Conservation (phyloP, 2,888 invertebrate genomes). For the Phyto melanocephala region DNA sequence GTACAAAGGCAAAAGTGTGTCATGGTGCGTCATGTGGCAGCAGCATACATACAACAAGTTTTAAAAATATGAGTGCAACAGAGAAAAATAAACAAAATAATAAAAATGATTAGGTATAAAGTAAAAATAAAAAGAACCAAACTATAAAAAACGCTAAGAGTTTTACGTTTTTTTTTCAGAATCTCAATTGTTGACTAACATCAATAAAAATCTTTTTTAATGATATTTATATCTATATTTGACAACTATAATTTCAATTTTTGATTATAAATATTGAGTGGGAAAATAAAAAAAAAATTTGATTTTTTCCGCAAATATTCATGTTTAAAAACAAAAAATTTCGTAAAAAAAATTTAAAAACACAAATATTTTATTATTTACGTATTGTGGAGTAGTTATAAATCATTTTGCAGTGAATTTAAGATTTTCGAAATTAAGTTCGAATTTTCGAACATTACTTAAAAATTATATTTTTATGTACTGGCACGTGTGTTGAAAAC, state of each 20-base stretch:
- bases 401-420: background rate
- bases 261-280: no score
- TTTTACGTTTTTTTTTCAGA: background rate
- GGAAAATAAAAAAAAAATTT: no score
- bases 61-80: slow-evolving; percentile 24
- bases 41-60: slow-evolving; percentile 25
- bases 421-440: background rate
- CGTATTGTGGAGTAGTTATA: background rate
- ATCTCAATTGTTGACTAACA: no score
- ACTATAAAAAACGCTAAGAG: background rate
- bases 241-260: no score
- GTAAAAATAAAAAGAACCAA: background rate
- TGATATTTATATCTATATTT: no score
- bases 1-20: slow-evolving; percentile 53
- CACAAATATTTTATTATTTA: background rate
- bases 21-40: slow-evolving; percentile 60
- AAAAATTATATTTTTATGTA: background rate
- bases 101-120: slow-evolving; percentile 17
- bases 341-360: background rate
- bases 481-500: no score
- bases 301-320: no score
- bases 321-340: no score
- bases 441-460: background rate
- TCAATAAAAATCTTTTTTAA: no score
- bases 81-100: slow-evolving; percentile 2